Evolutionary conservation across 1,140 invertebrate species (phyloP).

Genomic region (Sycophaga agraensis): DNA sequence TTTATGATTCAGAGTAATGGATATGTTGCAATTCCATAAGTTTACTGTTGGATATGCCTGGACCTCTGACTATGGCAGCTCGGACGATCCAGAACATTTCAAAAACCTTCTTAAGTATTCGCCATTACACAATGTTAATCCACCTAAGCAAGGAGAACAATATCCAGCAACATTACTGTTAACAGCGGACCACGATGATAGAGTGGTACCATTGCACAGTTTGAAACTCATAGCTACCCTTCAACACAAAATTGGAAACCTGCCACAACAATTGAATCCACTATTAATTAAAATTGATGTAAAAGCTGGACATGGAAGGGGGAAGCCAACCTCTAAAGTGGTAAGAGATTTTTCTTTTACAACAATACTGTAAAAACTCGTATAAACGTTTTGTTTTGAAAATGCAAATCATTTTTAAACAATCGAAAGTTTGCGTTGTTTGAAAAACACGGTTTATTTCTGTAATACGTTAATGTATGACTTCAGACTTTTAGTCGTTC

Average conservation of each 20-base stretch:
- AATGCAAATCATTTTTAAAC: too few relatives aligned
- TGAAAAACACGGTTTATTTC: too few relatives aligned
- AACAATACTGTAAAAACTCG: neutral
- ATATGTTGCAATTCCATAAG: slow-evolving; percentile 97
- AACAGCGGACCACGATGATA: slow-evolving; percentile 97
- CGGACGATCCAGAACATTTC: slow-evolving; percentile 87
- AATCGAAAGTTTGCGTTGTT: too few relatives aligned
- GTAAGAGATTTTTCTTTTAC: slow-evolving; percentile 59
- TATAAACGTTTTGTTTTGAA: too few relatives aligned
- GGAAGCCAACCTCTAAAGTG: slow-evolving; percentile 92
- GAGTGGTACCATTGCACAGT: slow-evolving; percentile 94
- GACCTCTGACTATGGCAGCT: slow-evolving; percentile 93
- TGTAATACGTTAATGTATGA: too few relatives aligned
- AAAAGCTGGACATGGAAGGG: slow-evolving; percentile 93
- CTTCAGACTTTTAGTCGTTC: too few relatives aligned
- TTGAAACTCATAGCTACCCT: slow-evolving; percentile 92
- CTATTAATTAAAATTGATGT: slow-evolving; percentile 88
- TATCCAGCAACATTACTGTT: slow-evolving; percentile 90
- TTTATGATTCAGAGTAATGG: slow-evolving; percentile 77
- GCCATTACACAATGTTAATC: slow-evolving; percentile 88
- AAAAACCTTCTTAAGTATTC: slow-evolving; percentile 89
- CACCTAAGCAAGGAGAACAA: slow-evolving; percentile 66
- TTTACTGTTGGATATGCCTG: slow-evolving; percentile 98
- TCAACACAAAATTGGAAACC: slow-evolving; percentile 72
- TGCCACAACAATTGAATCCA: slow-evolving; percentile 79